Base-by-base conservation (phyloP, 2,888 invertebrate genomes). In the Thecocarcelia acutangulata region DNA sequence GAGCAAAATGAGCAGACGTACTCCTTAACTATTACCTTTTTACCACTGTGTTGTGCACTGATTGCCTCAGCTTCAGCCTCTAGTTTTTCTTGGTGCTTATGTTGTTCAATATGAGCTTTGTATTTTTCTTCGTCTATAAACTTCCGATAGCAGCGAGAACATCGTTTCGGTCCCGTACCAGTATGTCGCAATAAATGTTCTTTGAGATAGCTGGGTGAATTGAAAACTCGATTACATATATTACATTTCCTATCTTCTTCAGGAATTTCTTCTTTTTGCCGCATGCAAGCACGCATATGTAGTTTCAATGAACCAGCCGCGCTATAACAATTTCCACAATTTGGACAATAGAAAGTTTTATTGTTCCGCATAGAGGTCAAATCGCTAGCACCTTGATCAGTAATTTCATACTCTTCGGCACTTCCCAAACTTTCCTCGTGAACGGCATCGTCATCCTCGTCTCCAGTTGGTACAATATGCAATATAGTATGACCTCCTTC, bases 241-340 rank as follows among this genome's bases (percentile, higher is more conserved):
- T 88, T 87, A 74, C 90, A 90, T 70, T 90, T 90, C 37, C 90
- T 87, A 40, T 90, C 89, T 66, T 89, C 88, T 9, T 87, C 83
- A 0, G 89, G 88, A 1, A 88, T 85, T 70, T 90, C 90, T 50
- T 86, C 86, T 19, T 89, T 89, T 24, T 89, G 88, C 0, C 90
- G 89, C 52, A 91, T 79, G 28, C 90, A 90, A 13, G 90, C 90
- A 21, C 90, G 88, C 86, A 91, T 91, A 44, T 90, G 90, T 6
- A 90, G 83, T 77, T 90, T 90, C 0, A 90, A 72, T 0, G 91
- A 91, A 0, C 90, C 90, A 11, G 90, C 91, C 13, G 90, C 90
- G 69, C 90, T 89, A 37, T 90, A 90, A 58, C 91, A 90, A 68
- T 90, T 90, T 28, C 90, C 90, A 54, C 90, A 90, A 56, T 90